Evolutionary conservation across 2,888 invertebrate genomes (phyloP), one percentile per base, ranked within the genome.

Genomic region (Hypena proboscidalis): DNA sequence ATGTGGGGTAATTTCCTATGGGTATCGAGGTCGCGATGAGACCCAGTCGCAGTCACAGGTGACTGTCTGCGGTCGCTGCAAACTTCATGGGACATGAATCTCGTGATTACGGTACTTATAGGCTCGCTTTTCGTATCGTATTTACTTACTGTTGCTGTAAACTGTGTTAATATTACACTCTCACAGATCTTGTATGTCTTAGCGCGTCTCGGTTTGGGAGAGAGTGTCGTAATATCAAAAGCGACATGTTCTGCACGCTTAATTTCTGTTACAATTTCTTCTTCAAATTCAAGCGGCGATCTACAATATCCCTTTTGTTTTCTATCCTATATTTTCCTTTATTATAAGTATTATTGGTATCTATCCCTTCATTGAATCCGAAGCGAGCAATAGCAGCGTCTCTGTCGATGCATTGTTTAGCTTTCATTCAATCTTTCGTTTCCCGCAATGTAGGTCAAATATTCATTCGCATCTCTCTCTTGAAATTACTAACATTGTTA

Each of bases 1-100:
- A 64, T 63, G 58, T 58, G 53, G 63, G 64, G 41, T 64, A 60
- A 64, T 64, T 58, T 58, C 9, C 53, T 45, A 52, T 59, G 53
- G 30, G 17, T 58, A 64, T 58, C 38, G 51, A 51, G 63, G 63
- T 46, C 63, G 34, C 36, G 39, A 51, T 56, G 53, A 57, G 52
- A 52, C 54, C 26, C 53, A 41, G 60, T 46, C 52, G 46, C 59
- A 63, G 57, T 46, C 52, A 48, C 59, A 63, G 57, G 52, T 60
- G 61, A 63, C 58, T 47, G 55, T 56, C 42, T 57, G 50, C 48
- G 59, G 59, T 59, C 46, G 45, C 35, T 53, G 41, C 46, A 45
- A 49, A 55, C 54, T 54, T 65, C 61, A 64, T 63, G 63, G 63
- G 60, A 50, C 33, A 34, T 53, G 58, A 34, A 29, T 43, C 45